Evolutionary conservation across 1,140 invertebrate species (phyloP).

Genomic region (Sinella curviseta): DNA sequence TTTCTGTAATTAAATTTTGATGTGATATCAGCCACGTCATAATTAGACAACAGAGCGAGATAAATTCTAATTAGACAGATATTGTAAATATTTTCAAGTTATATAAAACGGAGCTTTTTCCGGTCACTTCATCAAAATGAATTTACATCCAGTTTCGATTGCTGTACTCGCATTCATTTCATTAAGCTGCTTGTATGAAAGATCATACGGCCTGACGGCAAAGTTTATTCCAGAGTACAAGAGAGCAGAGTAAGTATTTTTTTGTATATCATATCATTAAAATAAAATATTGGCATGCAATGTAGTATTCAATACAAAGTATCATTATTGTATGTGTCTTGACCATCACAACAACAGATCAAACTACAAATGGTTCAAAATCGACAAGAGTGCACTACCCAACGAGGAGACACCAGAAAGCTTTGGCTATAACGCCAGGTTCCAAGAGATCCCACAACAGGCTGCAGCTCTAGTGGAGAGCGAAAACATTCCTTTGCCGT

Average conservation of each 20-base stretch:
- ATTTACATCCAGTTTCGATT: background rate
- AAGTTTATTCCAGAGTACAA: constrained; percentile 2
- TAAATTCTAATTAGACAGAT: too few species aligned
- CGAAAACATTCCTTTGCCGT: constrained; percentile 8
- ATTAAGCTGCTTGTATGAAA: background rate
- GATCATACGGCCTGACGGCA: background rate
- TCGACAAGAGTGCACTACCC: background rate
- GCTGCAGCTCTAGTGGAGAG: background rate
- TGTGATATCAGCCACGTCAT: too few species aligned
- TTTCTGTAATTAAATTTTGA: too few species aligned
- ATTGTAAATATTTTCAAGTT: too few species aligned
- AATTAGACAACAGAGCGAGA: too few species aligned
- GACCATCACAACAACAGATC: background rate
- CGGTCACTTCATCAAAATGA: too few species aligned
- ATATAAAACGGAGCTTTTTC: too few species aligned
- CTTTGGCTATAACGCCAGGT: background rate
- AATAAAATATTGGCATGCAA: background rate
- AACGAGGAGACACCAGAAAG: background rate
- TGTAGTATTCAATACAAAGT: too few species aligned
- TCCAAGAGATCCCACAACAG: background rate
- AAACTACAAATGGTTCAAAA: constrained; percentile 18
- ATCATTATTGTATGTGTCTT: too few species aligned
- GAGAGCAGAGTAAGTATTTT: constrained; percentile 13
- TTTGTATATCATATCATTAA: background rate
- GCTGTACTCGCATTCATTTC: background rate